phyloP scores from a whole-genome alignment of 2,797 vertebrate species.

The Pteronotus mesoamericanus region DNA sequence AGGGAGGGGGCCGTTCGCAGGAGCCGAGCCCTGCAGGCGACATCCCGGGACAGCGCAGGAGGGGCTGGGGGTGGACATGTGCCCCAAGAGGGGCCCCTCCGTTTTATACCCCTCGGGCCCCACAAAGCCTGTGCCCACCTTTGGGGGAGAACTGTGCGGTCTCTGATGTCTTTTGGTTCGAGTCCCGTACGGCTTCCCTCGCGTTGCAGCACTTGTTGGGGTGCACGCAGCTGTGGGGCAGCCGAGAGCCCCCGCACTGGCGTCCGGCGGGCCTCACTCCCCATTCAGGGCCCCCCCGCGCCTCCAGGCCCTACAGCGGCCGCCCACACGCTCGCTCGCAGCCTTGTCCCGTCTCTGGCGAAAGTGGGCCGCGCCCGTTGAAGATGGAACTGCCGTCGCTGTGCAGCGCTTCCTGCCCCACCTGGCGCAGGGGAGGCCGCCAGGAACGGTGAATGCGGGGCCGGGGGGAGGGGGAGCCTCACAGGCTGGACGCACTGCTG shows the following conservation, averaged over 20 bases:
- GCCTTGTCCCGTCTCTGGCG: background rate
- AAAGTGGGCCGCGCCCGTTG: background rate
- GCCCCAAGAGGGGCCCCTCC: background rate
- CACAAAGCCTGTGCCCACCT: background rate
- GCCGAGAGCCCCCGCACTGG: background rate
- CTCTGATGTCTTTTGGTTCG: background rate
- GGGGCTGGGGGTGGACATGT: too few relatives aligned
- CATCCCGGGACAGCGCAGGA: too few relatives aligned
- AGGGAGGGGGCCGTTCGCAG: too few relatives aligned
- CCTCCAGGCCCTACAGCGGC: background rate
- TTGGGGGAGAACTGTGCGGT: background rate
- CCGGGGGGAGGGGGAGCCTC: too few relatives aligned
- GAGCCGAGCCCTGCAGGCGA: too few relatives aligned
- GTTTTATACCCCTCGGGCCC: background rate
- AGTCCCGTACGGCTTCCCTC: background rate
- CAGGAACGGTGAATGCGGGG: background rate
- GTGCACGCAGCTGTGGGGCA: background rate
- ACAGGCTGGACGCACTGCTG: too few relatives aligned
- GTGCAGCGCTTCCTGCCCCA: background rate
- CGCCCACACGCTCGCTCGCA: background rate
- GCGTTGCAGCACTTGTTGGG: background rate
- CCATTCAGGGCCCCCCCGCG: background rate
- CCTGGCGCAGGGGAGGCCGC: background rate
- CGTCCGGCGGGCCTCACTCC: background rate
- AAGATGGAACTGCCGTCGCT: background rate